A percentile compares a stretch with the other conserved stretches of the same genome.
Conservation (phyloP, 1,140 invertebrate species). For the Eurosta solidaginis region DNA sequence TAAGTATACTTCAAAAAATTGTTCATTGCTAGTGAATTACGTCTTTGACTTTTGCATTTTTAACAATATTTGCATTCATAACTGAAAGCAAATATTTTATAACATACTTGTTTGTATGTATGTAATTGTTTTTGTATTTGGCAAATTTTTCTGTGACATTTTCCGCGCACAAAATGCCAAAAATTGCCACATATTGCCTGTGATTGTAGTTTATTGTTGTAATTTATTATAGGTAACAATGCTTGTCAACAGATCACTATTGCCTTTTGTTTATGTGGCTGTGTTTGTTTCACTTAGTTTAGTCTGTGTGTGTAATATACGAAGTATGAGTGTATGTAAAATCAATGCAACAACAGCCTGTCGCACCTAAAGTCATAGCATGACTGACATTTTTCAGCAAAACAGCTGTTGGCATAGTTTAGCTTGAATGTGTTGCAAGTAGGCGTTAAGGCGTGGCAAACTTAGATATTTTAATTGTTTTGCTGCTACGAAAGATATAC, state of each 20-base stretch:
- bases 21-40: too few relatives aligned
- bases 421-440: not conserved
- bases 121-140: conserved; percentile 15
- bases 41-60: too few relatives aligned
- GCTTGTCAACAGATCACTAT: not conserved
- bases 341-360: not conserved
- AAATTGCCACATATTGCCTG: not conserved
- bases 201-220: conserved; percentile 20
- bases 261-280: not conserved
- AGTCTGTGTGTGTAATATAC: too few relatives aligned
- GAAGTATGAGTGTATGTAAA: not conserved
- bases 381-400: not conserved
- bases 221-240: not conserved
- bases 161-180: conserved; percentile 20
- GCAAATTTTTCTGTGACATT: conserved; percentile 22
- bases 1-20: too few relatives aligned
- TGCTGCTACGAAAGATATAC: not conserved
- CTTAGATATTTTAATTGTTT: conserved; percentile 3
- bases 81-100: not conserved
- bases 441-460: not conserved
- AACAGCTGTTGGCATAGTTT: not conserved
- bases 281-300: too few relatives aligned
- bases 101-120: not conserved
- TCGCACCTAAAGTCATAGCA: conserved; percentile 15
- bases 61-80: too few relatives aligned